Evolutionary conservation across 2,888 invertebrate species (phyloP).

Genomic region (Didymodactylos carnosus): DNA sequence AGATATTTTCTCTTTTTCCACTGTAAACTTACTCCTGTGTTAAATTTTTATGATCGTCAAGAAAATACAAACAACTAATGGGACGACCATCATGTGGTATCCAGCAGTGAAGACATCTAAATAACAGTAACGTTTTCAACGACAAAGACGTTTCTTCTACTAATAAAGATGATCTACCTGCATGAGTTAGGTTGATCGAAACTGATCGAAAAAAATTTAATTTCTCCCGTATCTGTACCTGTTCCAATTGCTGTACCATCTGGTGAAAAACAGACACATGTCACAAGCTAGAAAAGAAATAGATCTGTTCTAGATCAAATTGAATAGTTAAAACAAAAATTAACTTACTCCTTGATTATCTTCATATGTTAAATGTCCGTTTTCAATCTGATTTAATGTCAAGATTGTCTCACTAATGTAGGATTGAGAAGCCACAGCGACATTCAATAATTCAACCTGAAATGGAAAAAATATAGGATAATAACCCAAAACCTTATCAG

Average conservation of each 20-base stretch:
- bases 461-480: background rate
- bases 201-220: conserved; percentile 64
- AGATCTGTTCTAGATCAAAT: too few species aligned
- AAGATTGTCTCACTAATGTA: background rate
- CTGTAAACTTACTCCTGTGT: conserved; percentile 34
- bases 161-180: conserved; percentile 16
- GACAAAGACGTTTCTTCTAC: background rate
- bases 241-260: conserved; percentile 83
- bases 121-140: too few species aligned
- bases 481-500: too few species aligned
- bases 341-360: background rate
- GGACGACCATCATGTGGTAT: conserved; percentile 69
- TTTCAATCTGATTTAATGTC: background rate
- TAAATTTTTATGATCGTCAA: conserved; percentile 68
- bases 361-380: background rate
- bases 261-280: conserved; percentile 59
- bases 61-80: conserved; percentile 68
- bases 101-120: conserved; percentile 69
- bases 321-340: background rate
- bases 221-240: conserved; percentile 63
- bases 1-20: background rate
- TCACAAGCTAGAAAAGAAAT: background rate
- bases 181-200: conserved; percentile 1
- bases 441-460: background rate
- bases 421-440: background rate